These are phyloP conservation scores for Platycnemis pennipes DNA, from an alignment of 2,888 invertebrate species.

Conservation along the genomic window DNA sequence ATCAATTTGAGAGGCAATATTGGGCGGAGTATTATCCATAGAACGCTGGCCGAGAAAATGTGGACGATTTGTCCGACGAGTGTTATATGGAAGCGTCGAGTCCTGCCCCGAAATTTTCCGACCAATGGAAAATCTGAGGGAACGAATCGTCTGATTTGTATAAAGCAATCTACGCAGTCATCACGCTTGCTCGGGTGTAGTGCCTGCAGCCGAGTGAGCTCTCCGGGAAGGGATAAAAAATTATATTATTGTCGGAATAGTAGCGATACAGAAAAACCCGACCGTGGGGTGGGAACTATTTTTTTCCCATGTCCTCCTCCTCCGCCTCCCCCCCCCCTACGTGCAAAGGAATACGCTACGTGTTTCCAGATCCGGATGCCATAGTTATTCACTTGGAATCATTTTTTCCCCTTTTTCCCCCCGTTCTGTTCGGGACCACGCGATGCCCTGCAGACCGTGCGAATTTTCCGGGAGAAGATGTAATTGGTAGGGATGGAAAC, in stretches of 20 bases:
- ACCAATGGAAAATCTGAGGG: constrained; percentile 31
- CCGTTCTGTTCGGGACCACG: not conserved
- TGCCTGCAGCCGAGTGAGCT: not conserved
- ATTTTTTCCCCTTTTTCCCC: constrained; percentile 22
- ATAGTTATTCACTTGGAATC: constrained; percentile 60
- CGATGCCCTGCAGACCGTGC: constrained; percentile 47
- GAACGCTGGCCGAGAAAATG: not conserved
- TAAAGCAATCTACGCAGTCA: constrained; percentile 30
- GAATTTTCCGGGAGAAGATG: constrained; percentile 58
- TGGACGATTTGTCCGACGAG: not conserved
- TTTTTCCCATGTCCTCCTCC: not conserved
- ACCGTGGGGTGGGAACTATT: not conserved
- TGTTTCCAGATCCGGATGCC: constrained; percentile 39
- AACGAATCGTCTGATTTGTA: constrained; percentile 45
- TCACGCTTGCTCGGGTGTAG: not conserved
- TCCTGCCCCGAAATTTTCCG: not conserved
- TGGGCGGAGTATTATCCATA: not conserved
- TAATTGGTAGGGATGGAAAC: constrained; percentile 65
- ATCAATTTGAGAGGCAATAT: not conserved
- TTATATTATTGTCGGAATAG: not conserved
- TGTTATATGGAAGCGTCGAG: not conserved
- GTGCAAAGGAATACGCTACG: not conserved
- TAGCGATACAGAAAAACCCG: constrained; percentile 22
- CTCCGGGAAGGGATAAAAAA: not conserved
- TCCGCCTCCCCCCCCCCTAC: not conserved